phyloP scores from a whole-genome alignment of 2,113 vertebrate genomes.

The cattle (Bos taurus) region ARS-UCD2.0 NC_037347.1:40815501-40816000 shows the following conservation, averaged over 20 bases:
- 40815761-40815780: constrained; percentile 10
- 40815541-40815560: neutral
- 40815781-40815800: neutral
- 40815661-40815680: neutral
- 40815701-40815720: neutral
- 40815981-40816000: neutral
- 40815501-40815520: neutral
- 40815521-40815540: neutral
- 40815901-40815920: neutral
- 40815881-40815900: neutral
- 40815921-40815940: neutral
- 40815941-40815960: neutral
- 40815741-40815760: neutral
- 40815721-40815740: neutral
- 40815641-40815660: neutral
- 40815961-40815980: neutral
- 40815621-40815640: neutral
- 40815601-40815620: neutral
- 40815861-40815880: neutral
- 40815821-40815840: neutral
- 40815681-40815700: neutral
- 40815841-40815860: neutral
- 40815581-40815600: neutral
- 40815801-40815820: neutral
- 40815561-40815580: neutral